These are phyloP conservation scores for Pantala flavescens DNA, from an alignment of 1,140 invertebrate species.

Conservation along the genomic window DNA sequence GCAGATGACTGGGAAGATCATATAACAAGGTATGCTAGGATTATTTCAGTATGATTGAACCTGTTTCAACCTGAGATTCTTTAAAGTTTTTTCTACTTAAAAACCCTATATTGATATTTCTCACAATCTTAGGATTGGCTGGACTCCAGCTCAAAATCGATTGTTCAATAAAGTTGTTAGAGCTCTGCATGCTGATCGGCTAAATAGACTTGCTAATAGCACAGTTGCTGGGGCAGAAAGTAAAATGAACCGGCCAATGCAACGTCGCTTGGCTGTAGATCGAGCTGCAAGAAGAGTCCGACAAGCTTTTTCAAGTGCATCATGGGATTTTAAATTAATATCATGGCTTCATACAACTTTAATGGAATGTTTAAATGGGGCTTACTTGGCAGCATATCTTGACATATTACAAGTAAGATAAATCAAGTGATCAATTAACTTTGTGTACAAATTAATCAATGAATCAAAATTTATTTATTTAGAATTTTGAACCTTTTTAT, in stretches of 20 bases:
- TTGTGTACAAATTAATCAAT: too few relatives aligned
- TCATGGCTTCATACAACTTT: conserved; percentile 71
- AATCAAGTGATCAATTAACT: too few relatives aligned
- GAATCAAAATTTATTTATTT: too few relatives aligned
- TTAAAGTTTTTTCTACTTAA: too few relatives aligned
- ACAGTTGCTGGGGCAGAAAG: not conserved
- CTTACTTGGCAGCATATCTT: conserved; percentile 63
- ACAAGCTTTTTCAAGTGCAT: conserved; percentile 49
- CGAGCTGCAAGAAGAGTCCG: conserved; percentile 57
- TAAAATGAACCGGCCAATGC: conserved; percentile 44
- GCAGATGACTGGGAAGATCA: conserved; percentile 60
- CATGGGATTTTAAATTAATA: conserved; percentile 57
- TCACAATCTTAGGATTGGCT: conserved; percentile 43
- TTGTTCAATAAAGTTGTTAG: conserved; percentile 55
- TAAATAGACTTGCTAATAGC: conserved; percentile 50
- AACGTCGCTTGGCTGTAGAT: conserved; percentile 55
- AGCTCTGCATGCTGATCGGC: conserved; percentile 58
- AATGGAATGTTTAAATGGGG: conserved; percentile 52
- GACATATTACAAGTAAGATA: conserved; percentile 54
- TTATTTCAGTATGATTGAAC: not conserved
- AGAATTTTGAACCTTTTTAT: too few relatives aligned
- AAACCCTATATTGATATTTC: too few relatives aligned
- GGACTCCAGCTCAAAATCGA: conserved; percentile 51
- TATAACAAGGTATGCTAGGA: conserved; percentile 44
- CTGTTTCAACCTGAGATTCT: too few relatives aligned